phyloP scores from a whole-genome alignment of 2,113 vertebrate species.

The Lota lota region DNA sequence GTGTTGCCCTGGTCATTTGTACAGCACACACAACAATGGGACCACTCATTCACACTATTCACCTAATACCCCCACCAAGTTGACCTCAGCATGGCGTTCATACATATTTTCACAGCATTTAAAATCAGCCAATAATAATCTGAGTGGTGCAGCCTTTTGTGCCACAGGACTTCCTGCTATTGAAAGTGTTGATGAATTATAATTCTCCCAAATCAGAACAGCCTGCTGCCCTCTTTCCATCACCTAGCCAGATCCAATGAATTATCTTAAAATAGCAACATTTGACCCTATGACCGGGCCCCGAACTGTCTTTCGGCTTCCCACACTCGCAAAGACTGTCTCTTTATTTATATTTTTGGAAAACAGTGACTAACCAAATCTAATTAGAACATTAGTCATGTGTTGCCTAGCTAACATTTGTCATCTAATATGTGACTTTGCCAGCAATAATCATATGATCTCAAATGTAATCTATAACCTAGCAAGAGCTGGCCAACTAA shows the following conservation, averaged over 20 bases:
- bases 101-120: conserved; percentile 55
- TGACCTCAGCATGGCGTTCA: conserved; percentile 42
- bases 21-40: too few species aligned
- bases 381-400: too few species aligned
- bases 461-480: too few species aligned
- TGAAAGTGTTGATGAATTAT: conserved; percentile 63
- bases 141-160: conserved; percentile 61
- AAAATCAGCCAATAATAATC: conserved; percentile 6
- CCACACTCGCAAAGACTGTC: neutral
- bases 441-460: too few species aligned
- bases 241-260: conserved; percentile 50
- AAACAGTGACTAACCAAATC: neutral
- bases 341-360: too few species aligned
- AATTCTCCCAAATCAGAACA: conserved; percentile 52
- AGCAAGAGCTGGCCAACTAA: too few species aligned
- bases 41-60: conserved; percentile 18
- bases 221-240: conserved; percentile 58
- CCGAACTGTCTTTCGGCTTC: conserved; percentile 28
- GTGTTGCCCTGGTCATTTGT: too few species aligned
- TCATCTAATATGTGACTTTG: too few species aligned
- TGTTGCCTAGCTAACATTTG: too few species aligned
- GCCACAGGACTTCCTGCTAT: conserved; percentile 71
- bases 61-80: conserved; percentile 36
- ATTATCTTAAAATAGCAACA: conserved; percentile 62
- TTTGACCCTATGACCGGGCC: conserved; percentile 38